Base-by-base conservation (phyloP, 2,888 invertebrate genomes). In the Leptopterna dolabrata region DNA sequence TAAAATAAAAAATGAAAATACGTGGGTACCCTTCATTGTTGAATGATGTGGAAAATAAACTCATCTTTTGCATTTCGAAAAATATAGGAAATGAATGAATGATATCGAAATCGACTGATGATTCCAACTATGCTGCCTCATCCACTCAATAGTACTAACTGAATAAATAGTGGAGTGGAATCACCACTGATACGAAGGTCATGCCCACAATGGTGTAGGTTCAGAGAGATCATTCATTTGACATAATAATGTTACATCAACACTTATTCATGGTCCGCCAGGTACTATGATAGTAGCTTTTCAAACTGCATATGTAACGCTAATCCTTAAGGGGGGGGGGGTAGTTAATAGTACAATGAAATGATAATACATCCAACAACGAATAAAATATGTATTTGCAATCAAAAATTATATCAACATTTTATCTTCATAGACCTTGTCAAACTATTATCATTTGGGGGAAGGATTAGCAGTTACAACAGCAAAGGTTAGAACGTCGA, bases 221-320 rank as follows among this genome's bases (percentile, higher is more conserved):
- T 45, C 45, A n/a, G n/a, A 55, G 19, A 55, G 55, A 55, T 55
- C 55, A 55, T 55, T 63, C 63, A 51, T 63, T 9, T 24, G 63
- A 63, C 63, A 63, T 36, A 16, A 36, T 73, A 73, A 36, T 73
- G 73, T 73, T 73, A 73, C 73, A 36, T 30, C 81, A 55, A 81
- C 45, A 55, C 11, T 51, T 55, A 81, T 81, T 51, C 29, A 81
- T 81, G 81, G 81, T 51, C 81, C 81, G 55, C 81, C 81, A 55
- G 55, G 81, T 51, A 81, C 81, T 81, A 81, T 55, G 55, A 81
- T 81, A 47, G 47, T 81, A 81, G 51, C 81, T 55, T 81, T 51
- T 81, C 19, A 29, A 78, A 78, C 45, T 24, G 78, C 78, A 24
- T 16, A 24, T 45, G 78, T 81, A 81, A 81, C 81, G n/a, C 29